Base-by-base conservation (phyloP, 2,113 vertebrate species). In the Chinchilla lanigera region DNA sequence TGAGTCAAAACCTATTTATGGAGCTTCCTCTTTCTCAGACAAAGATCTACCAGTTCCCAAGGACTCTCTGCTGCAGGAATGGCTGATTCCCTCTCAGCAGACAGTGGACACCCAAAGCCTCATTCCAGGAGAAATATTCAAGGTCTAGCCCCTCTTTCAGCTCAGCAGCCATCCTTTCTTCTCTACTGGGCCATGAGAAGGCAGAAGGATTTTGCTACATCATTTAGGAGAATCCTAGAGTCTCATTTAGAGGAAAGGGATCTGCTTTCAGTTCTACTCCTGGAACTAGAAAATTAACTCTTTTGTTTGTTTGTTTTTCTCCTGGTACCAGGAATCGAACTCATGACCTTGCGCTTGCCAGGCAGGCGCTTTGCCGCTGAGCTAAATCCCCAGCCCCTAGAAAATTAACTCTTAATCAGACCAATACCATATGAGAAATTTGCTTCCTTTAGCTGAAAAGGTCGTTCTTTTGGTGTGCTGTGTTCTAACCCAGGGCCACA, bases 241-340 rank as follows among this genome's bases (percentile, higher is more conserved):
- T 84, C 44, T 67, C 28, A 35, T 67, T 86, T 52, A 84, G 19
- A 71, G 73, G 41, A 50, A 60, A 71, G 41, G 9, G 80, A 56
- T 1, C 8, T 14, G 12, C 28, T 92, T 96, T 26, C 17, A 24
- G 6, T 93, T 81, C 16, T 89, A 63, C 52, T 38, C 41, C 22
- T 93, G n/a, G 22, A 87, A 93, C 44, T 65, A 61, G 75, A 87
- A 86, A 92, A 61, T 90, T 47, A 77, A 47, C 73, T 30, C 73
- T 28, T 47, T 50, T 50, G 5, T 89, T 86, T 71, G 41, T 78
- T 93, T 69, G 22, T 50, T 50, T 50, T 50, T 5, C 47, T n/a
- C n/a, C n/a, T n/a, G 47, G 47, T 50, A 50, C 47, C 9, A 9
- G 47, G 47, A 9, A 50, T 50, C 47, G 47, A 50, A 50, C 47